A percentile compares a stretch with the other conserved stretches of the same genome.
phyloP scores from a whole-genome alignment of 2,113 vertebrate genomes.

The Colinus virginianus region DNA sequence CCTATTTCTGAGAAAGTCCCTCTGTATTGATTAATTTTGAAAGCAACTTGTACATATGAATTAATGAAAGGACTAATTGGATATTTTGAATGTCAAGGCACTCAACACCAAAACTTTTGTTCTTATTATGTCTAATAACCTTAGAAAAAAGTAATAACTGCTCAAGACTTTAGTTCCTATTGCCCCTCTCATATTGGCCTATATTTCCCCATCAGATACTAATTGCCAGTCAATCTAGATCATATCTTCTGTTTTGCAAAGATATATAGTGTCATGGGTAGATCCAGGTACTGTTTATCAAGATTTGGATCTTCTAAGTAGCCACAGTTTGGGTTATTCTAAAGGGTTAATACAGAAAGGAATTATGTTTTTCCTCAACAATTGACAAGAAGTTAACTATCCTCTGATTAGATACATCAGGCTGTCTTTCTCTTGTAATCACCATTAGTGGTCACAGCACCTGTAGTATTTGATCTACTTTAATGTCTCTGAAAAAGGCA shows the following conservation, averaged over 20 bases:
- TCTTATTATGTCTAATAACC: background rate
- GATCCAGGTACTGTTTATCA: background rate
- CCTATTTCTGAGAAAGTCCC: background rate
- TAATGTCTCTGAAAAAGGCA: background rate
- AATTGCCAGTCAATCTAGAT: background rate
- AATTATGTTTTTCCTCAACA: background rate
- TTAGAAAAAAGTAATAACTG: background rate
- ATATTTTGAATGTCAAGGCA: background rate
- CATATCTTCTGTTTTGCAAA: background rate
- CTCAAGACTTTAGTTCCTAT: background rate
- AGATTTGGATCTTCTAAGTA: background rate
- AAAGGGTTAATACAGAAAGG: background rate
- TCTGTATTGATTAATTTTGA: background rate
- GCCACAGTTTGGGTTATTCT: background rate
- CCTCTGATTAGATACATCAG: background rate
- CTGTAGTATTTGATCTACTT: background rate
- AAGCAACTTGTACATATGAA: background rate
- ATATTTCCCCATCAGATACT: background rate
- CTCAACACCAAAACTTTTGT: background rate
- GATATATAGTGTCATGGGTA: background rate
- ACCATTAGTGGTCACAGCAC: background rate
- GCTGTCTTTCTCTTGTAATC: background rate
- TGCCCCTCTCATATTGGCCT: background rate
- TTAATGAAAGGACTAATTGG: background rate
- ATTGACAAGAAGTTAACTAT: background rate